Evolutionary conservation across 2,797 vertebrate species (phyloP).

Genomic region (Cossypha heuglini): DNA sequence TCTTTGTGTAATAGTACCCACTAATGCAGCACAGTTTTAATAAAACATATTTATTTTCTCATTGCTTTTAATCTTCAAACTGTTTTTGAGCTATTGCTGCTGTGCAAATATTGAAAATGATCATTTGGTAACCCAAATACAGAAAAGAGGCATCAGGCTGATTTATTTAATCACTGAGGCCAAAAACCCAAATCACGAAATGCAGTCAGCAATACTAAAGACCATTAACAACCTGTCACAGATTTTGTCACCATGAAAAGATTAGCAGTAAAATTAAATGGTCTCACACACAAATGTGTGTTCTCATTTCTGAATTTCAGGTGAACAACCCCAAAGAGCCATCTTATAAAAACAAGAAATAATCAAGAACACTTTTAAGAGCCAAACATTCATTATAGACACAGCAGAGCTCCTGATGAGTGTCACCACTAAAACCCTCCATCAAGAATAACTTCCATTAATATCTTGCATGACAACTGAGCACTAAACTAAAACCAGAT

Average conservation of each 20-base stretch:
- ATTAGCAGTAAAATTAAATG: background rate
- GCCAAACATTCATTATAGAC: background rate
- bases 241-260: background rate
- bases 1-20: background rate
- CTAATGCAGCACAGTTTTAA: background rate
- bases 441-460: background rate
- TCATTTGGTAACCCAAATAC: conserved; percentile 34
- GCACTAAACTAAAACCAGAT: background rate
- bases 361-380: background rate
- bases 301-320: background rate
- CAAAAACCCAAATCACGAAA: background rate
- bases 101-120: background rate
- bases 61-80: conserved; percentile 41
- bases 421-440: background rate
- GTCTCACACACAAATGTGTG: background rate
- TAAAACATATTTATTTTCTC: conserved; percentile 38
- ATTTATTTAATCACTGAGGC: conserved; percentile 9
- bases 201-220: background rate
- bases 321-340: background rate
- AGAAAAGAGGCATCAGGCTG: background rate
- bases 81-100: background rate
- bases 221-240: background rate
- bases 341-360: rapidly evolving
- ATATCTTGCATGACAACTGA: background rate
- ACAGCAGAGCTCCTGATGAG: background rate